These are phyloP conservation scores for Coremacera marginata DNA, from an alignment of 2,888 invertebrate genomes.

Conservation along the genomic window DNA sequence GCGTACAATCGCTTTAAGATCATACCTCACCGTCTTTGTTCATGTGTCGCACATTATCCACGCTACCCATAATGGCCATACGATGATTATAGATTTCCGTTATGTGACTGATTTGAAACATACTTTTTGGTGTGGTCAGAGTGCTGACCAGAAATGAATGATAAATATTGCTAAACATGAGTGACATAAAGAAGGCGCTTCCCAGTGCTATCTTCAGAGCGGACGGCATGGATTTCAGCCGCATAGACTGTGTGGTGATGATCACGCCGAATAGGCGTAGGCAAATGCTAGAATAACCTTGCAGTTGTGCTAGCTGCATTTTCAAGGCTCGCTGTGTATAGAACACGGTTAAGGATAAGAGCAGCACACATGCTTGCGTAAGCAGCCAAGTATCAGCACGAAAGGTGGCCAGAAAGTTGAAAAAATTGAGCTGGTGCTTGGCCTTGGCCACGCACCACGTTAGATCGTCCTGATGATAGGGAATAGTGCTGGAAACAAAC, in stretches of 20 bases:
- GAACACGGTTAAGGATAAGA: slow-evolving; percentile 50
- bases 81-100: slow-evolving; percentile 56
- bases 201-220: slow-evolving; percentile 52
- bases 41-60: slow-evolving; percentile 62
- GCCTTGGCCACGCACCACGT: slow-evolving; percentile 68
- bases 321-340: slow-evolving; percentile 48
- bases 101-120: slow-evolving; percentile 59
- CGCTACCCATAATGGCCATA: slow-evolving; percentile 62
- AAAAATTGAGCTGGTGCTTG: slow-evolving; percentile 55
- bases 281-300: slow-evolving; percentile 48
- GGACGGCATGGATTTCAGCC: slow-evolving; percentile 42
- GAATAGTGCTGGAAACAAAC: slow-evolving; percentile 61
- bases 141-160: slow-evolving; percentile 65
- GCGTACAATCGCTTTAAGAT: background rate
- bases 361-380: slow-evolving; percentile 50
- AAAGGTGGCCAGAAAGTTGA: slow-evolving; percentile 62
- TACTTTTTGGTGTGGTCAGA: slow-evolving; percentile 62
- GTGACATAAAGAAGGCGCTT: slow-evolving; percentile 53
- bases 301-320: slow-evolving; percentile 37
- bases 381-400: slow-evolving; percentile 51
- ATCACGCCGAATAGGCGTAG: slow-evolving; percentile 54
- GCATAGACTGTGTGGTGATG: slow-evolving; percentile 52
- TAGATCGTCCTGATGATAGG: slow-evolving; percentile 67
- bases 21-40: slow-evolving; percentile 62
- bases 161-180: slow-evolving; percentile 63